Base-by-base conservation (phyloP, 2,113 vertebrate species). In the Motacilla tschutschensis region DNA sequence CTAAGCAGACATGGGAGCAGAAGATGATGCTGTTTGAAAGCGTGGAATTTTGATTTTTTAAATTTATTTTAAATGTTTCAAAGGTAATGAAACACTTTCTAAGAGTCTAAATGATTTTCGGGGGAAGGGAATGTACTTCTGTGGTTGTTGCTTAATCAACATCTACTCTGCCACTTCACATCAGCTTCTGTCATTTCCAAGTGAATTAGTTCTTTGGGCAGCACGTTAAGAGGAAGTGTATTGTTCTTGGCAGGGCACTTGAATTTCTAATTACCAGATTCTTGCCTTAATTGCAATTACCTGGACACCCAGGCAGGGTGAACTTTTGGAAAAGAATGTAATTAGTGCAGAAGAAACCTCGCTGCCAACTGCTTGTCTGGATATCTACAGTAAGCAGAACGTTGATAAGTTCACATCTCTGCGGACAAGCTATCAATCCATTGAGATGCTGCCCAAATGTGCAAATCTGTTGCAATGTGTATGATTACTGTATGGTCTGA, bases 241-340 rank as follows among this genome's bases (percentile, higher is more conserved):
- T 97, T 97, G 95, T 96, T 96, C 95, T 96, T 98, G 97, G 97
- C 97, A 97, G 96, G 94, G 96, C 93, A 91, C 96, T 97, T 94
- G 95, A 95, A 95, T 97, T 96, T 97, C 96, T 97, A 97, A 97
- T 98, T 96, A 97, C 93, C 81, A 94, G 96, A 97, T 96, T 97
- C 95, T 96, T 97, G 93, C 93, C 95, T 97, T 97, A 98, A 97
- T 97, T 98, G 97, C 97, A 97, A 97, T 97, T 97, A 97, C 97
- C 96, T 97, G 97, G 95, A 97, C 96, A 97, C 96, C 94, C 94
- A 96, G 94, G 96, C 96, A 95, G 96, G 94, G 95, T 96, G 96
- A 97, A 96, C 96, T 97, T 97, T 96, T 96, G 92, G 96, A 94
- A 96, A 97, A 96, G 95, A 97, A 96, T 96, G 95, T 95, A 97